Conservation (phyloP, 2,113 vertebrate genomes). For the Sceloporus undulatus region DNA sequence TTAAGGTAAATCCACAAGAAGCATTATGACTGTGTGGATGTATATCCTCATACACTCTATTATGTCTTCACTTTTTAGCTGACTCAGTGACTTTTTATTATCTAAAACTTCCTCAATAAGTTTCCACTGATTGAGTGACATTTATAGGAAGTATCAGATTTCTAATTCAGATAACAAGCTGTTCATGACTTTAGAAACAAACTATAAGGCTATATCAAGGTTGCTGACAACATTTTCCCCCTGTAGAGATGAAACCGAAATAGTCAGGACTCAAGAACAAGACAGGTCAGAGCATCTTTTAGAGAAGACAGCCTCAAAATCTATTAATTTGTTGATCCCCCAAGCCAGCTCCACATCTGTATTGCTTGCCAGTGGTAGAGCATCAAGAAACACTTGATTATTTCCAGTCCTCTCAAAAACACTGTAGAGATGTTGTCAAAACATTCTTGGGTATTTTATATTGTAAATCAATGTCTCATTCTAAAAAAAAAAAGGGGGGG, state of each 20-base stretch:
- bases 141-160: conserved; percentile 9
- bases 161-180: conserved; percentile 32
- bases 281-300: conserved; percentile 11
- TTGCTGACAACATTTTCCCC: background rate
- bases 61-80: background rate
- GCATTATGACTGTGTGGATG: background rate
- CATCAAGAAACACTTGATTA: background rate
- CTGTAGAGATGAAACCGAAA: conserved; percentile 13
- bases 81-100: background rate
- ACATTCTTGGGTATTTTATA: background rate
- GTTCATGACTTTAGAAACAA: conserved; percentile 7
- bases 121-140: conserved; percentile 11
- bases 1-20: background rate
- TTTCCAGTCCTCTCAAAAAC: background rate
- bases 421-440: conserved; percentile 8
- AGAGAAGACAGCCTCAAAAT: background rate
- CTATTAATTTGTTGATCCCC: conserved; percentile 29
- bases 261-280: conserved; percentile 24
- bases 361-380: background rate
- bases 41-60: background rate
- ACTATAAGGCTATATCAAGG: background rate
- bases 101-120: background rate
- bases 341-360: background rate
- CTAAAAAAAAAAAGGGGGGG: background rate
- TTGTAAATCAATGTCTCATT: background rate